Evolutionary conservation across 2,113 vertebrate genomes (phyloP).

Genomic region (Hippocampus mohnikei): DNA sequence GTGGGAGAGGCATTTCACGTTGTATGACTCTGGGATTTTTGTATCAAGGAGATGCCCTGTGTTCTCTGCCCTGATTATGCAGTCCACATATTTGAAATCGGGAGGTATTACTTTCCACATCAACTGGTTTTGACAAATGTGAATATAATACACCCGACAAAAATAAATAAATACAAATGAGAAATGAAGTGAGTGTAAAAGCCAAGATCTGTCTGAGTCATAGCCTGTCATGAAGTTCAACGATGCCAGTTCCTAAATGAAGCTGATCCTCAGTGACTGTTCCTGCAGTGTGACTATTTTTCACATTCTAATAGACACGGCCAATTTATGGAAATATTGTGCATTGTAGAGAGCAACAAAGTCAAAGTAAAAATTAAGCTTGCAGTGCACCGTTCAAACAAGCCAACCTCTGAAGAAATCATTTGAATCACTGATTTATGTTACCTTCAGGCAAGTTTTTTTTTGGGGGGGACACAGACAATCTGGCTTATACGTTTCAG

Average conservation of each 20-base stretch:
- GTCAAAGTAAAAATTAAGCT: not conserved
- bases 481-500: slow-evolving; percentile 45
- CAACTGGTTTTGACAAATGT: not conserved
- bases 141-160: not conserved
- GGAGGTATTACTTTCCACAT: not conserved
- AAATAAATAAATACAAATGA: not conserved
- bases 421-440: slow-evolving; percentile 27
- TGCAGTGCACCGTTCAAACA: not conserved
- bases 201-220: not conserved
- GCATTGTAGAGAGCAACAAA: not conserved
- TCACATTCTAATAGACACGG: not conserved
- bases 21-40: not conserved
- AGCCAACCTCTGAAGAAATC: slow-evolving; percentile 16
- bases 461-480: slow-evolving; percentile 27
- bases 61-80: not conserved
- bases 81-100: not conserved
- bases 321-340: slow-evolving; percentile 2
- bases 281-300: not conserved
- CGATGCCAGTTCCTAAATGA: not conserved
- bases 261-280: not conserved
- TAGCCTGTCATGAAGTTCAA: not conserved
- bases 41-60: not conserved
- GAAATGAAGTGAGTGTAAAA: not conserved
- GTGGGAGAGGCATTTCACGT: not conserved
- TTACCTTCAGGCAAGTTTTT: slow-evolving; percentile 29